Base-by-base conservation (phyloP, 2,888 invertebrate species). In the Mesoligia furuncula region DNA sequence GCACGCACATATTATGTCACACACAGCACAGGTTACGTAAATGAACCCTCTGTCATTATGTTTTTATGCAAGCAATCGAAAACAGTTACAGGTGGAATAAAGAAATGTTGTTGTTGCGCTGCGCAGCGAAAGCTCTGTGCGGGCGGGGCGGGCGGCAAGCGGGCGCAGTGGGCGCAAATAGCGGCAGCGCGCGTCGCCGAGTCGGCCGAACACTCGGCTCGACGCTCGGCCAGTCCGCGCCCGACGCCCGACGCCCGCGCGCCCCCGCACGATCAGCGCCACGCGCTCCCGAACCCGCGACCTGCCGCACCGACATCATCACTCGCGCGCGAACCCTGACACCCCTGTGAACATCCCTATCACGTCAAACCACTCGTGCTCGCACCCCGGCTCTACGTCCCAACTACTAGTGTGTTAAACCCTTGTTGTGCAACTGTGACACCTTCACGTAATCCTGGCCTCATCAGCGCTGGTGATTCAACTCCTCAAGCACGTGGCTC, bases 101-200 rank as follows among this genome's bases (percentile, higher is more conserved):
- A 93, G 92, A 90, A 92, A 90, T 91, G 92, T 92, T 90, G 90
- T 92, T 90, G 89, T 89, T 93, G 95, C 94, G 95, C 93, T 95
- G 96, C 96, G 96, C 96, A 96, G 95, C 93, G 95, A 95, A 95
- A 95, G 96, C 94, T 95, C 93, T 90, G 91, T 92, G 92, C 91
- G 92, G 92, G 91, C 90, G 90, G 90, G 93, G 93, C 90, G 94
- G 92, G 93, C 91, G 94, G 93, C 90, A 89, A 91, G 93, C 93
- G 94, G 92, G 93, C 94, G 94, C 94, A 92, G 93, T 92, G 93
- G 92, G 93, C 94, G 94, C 94, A 95, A 95, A 95, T 95, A 95
- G 95, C 95, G 95, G 93, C 94, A 95, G 95, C 93, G 94, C 94
- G 93, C 94, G 93, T 92, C 92, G 92, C 89, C 87, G 88, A 93